Conservation (phyloP, 92 coral and sea anemone genomes). For the Epizoanthus rinbou region DNA sequence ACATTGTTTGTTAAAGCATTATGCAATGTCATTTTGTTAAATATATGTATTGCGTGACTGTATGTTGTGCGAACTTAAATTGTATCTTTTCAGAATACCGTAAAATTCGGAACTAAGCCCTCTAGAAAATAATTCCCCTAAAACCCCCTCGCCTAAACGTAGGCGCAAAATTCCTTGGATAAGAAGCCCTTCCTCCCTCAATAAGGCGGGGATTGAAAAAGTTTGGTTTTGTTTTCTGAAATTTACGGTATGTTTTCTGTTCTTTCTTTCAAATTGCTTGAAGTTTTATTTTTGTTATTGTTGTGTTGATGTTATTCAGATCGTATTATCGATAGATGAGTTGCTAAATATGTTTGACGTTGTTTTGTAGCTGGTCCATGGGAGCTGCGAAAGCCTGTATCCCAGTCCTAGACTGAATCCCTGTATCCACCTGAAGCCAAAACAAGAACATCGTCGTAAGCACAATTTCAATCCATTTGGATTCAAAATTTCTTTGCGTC, state of each 20-base stretch:
- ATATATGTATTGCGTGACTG: too few species aligned
- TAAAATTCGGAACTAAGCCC: too few species aligned
- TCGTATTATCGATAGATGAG: background rate
- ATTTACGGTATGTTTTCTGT: background rate
- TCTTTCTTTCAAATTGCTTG: background rate
- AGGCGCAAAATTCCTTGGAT: too few species aligned
- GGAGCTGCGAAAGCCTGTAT: slow-evolving; percentile 36
- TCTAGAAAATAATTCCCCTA: too few species aligned
- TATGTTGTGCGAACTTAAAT: too few species aligned
- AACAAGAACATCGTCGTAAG: background rate
- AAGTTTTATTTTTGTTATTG: background rate
- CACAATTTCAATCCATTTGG: background rate
- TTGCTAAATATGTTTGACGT: background rate
- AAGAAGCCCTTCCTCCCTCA: background rate
- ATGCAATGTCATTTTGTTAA: too few species aligned
- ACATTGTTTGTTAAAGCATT: too few species aligned
- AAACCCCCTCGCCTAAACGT: too few species aligned
- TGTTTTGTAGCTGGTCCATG: slow-evolving; percentile 31
- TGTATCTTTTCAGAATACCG: too few species aligned
- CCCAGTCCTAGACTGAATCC: slow-evolving; percentile 4
- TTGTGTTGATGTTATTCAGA: background rate
- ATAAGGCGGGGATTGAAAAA: background rate
- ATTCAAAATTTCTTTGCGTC: background rate
- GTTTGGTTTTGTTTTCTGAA: background rate
- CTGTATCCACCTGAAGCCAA: background rate